Conservation (phyloP, 2,797 vertebrate genomes). For the Anolis apletophallus region DNA sequence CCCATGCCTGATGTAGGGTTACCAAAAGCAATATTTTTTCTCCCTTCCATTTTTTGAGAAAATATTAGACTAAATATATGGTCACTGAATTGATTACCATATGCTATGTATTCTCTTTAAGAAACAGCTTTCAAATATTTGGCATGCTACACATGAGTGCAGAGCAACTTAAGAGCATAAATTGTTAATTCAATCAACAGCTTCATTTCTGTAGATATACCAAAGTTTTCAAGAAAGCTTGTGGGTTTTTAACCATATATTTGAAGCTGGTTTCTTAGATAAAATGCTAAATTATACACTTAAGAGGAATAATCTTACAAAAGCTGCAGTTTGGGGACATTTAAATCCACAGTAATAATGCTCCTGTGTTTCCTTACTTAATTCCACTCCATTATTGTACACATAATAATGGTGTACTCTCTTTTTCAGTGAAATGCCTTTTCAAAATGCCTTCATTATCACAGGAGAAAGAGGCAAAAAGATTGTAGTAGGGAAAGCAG, state of each 20-base stretch:
- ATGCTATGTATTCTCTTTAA: slow-evolving; percentile 37
- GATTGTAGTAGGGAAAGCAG: background rate
- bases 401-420: background rate
- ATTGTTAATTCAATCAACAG: slow-evolving; percentile 9
- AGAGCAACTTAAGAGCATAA: background rate
- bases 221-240: background rate
- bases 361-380: background rate
- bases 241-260: background rate
- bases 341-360: slow-evolving; percentile 2
- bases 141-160: slow-evolving; percentile 12
- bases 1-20: background rate
- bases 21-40: background rate
- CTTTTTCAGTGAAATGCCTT: background rate
- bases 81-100: slow-evolving; percentile 5
- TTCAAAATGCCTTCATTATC: background rate
- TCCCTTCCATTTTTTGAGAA: background rate
- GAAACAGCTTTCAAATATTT: slow-evolving; percentile 5
- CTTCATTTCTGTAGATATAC: background rate
- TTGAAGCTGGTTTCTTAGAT: background rate
- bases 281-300: background rate
- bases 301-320: background rate
- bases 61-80: background rate
- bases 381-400: background rate
- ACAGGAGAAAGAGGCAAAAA: background rate
- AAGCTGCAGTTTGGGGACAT: background rate